A percentile compares a stretch with the other conserved stretches of the same genome.
These are phyloP conservation scores for Leucophenga maculata DNA, from an alignment of 2,888 invertebrate species.

Conservation along the genomic window DNA sequence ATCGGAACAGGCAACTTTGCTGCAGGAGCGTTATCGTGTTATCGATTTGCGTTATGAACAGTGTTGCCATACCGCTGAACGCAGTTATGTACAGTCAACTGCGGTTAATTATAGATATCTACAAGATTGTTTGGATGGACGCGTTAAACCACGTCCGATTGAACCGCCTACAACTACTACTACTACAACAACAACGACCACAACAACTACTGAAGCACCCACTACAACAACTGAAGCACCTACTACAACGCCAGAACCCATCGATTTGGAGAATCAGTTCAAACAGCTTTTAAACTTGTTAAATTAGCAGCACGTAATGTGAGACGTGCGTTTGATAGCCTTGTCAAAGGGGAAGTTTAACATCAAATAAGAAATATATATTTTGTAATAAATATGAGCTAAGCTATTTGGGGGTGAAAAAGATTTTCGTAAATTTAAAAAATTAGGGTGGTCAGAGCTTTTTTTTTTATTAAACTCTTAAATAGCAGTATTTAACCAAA, in stretches of 20 bases:
- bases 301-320: slow-evolving; percentile 47
- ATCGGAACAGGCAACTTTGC: slow-evolving; percentile 52
- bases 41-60: slow-evolving; percentile 59
- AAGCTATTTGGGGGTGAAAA: too few species aligned
- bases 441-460: not conserved
- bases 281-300: slow-evolving; percentile 60
- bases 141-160: slow-evolving; percentile 25
- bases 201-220: slow-evolving; percentile 46
- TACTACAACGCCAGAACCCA: slow-evolving; percentile 39
- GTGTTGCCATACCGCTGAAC: slow-evolving; percentile 55
- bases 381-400: too few species aligned
- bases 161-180: slow-evolving; percentile 21
- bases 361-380: too few species aligned
- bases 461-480: too few species aligned
- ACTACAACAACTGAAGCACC: slow-evolving; percentile 48
- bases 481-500: too few species aligned
- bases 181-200: slow-evolving; percentile 44
- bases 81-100: slow-evolving; percentile 55
- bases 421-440: too few species aligned
- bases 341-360: not conserved
- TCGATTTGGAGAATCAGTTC: slow-evolving; percentile 55
- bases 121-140: slow-evolving; percentile 62
- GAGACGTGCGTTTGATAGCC: not conserved
- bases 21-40: slow-evolving; percentile 61
- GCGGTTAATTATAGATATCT: slow-evolving; percentile 60